Conservation (phyloP, 2,113 vertebrate genomes). For the Misgurnus mizolepis region DNA sequence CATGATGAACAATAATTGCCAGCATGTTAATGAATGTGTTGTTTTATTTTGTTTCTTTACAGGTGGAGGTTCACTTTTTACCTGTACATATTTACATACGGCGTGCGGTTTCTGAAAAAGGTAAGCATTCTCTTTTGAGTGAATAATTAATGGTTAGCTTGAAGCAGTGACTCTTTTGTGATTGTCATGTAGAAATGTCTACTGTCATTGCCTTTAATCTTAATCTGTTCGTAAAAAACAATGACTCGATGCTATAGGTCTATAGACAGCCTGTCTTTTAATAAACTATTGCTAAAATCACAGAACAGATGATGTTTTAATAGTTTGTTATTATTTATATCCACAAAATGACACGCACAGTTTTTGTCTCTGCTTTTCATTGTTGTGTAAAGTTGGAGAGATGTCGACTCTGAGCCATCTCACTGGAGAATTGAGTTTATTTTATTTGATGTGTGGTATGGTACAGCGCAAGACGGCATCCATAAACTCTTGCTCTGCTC, state of each 20-base stretch:
- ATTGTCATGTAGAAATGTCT: background rate
- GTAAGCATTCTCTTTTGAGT: slow-evolving; percentile 70
- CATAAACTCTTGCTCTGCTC: slow-evolving; percentile 27
- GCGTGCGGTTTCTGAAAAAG: slow-evolving; percentile 95
- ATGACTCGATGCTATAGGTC: background rate
- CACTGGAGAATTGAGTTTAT: background rate
- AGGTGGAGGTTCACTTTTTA: slow-evolving; percentile 98
- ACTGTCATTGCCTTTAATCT: background rate
- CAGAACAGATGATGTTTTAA: background rate
- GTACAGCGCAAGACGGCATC: slow-evolving; percentile 28
- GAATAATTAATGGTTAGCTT: background rate
- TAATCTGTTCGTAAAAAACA: background rate
- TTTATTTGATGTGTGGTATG: slow-evolving; percentile 19
- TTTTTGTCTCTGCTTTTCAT: background rate
- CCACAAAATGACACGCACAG: background rate
- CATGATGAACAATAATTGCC: background rate
- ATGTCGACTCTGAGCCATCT: background rate
- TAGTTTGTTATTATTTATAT: background rate
- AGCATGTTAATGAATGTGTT: background rate
- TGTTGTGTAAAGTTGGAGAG: background rate
- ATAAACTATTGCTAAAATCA: background rate
- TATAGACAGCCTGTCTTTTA: background rate
- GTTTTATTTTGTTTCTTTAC: slow-evolving; percentile 65
- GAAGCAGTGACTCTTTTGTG: background rate
- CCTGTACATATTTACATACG: slow-evolving; percentile 96